phyloP scores from a whole-genome alignment of 37 sponge, comb jelly and placozoan species.

The Haliclona indistincta region DNA sequence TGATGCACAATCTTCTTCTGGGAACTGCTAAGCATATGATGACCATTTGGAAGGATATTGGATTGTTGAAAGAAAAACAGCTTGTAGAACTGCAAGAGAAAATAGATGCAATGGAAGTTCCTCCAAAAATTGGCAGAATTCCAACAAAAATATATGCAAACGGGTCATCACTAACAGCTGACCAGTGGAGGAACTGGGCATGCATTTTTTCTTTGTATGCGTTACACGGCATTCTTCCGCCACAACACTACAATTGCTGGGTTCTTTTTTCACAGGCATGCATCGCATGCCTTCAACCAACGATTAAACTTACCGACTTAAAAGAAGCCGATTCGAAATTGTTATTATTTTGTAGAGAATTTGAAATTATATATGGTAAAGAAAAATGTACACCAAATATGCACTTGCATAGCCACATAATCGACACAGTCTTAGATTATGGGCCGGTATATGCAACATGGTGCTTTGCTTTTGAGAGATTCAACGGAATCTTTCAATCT shows the following conservation, averaged over 20 bases:
- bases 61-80: not conserved
- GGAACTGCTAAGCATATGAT: slow-evolving; percentile 55
- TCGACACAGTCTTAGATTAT: too few relatives aligned
- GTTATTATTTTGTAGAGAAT: slow-evolving; percentile 20
- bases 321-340: slow-evolving; percentile 13
- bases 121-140: slow-evolving; percentile 51
- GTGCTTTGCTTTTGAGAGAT: too few relatives aligned
- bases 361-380: slow-evolving; percentile 19
- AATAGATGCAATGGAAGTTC: slow-evolving; percentile 27
- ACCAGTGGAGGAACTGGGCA: slow-evolving; percentile 62
- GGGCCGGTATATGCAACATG: too few relatives aligned
- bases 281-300: slow-evolving; percentile 4
- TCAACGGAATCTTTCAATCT: too few relatives aligned
- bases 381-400: too few relatives aligned
- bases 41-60: slow-evolving; percentile 12
- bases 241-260: slow-evolving; percentile 38
- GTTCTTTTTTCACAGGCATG: slow-evolving; percentile 58
- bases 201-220: slow-evolving; percentile 6
- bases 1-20: slow-evolving; percentile 71
- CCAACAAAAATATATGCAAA: slow-evolving; percentile 39
- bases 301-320: not conserved
- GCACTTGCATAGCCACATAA: slow-evolving; percentile 20
- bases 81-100: slow-evolving; percentile 13
- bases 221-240: slow-evolving; percentile 18
- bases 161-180: slow-evolving; percentile 44